phyloP scores from a whole-genome alignment of 2,888 invertebrate genomes.

The Zonitis immaculata region DNA sequence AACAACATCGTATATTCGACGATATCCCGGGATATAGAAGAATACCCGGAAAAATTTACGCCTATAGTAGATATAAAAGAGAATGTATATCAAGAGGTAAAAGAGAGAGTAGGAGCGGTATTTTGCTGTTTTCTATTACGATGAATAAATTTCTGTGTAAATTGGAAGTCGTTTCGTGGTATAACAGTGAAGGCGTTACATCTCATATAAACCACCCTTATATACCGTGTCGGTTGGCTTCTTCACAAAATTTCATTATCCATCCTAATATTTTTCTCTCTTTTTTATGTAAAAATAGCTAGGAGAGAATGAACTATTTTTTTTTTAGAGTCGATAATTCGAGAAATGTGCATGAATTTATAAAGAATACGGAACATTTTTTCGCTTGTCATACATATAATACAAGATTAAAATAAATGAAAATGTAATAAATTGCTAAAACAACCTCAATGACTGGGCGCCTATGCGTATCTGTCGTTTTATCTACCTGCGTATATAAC shows the following conservation, averaged over 20 bases:
- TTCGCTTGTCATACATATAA: no score
- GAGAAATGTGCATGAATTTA: no score
- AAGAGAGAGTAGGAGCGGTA: not conserved
- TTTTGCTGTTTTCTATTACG: not conserved
- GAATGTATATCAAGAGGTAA: not conserved
- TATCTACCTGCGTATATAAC: conserved; percentile 30
- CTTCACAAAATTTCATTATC: not conserved
- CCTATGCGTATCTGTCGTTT: conserved; percentile 23
- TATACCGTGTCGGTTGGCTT: not conserved
- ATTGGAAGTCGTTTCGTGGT: not conserved
- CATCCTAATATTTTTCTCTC: no score
- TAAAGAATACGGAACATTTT: no score
- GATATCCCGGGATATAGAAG: not conserved
- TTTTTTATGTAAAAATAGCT: no score
- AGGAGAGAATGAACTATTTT: no score
- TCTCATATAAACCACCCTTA: not conserved
- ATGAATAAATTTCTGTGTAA: not conserved
- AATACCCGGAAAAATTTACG: no score
- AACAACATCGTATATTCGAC: conserved; percentile 16
- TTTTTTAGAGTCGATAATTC: no score
- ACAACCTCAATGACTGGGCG: not conserved
- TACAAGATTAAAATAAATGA: not conserved
- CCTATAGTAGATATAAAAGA: not conserved
- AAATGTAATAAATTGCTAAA: not conserved
- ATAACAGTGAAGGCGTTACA: not conserved